phyloP scores from a whole-genome alignment of 2,797 vertebrate genomes.

The Rhinophrynus dorsalis region DNA sequence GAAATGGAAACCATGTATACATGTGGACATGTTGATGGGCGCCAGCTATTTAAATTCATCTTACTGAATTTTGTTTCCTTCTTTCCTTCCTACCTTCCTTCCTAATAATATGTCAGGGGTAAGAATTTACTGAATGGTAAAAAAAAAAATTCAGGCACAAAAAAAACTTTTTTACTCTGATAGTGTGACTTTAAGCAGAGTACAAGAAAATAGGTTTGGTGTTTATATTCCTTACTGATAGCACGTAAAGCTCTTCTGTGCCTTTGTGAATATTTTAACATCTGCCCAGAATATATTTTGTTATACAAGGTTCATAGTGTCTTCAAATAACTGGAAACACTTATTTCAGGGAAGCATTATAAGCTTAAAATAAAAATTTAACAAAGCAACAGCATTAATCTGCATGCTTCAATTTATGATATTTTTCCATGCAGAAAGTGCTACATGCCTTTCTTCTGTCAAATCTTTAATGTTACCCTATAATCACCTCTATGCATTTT shows the following conservation, averaged over 20 bases:
- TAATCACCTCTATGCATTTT: constrained; percentile 35
- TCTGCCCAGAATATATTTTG: constrained; percentile 28
- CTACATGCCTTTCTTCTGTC: constrained; percentile 21
- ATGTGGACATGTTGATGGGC: no score
- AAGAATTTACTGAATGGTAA: no score
- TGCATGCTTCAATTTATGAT: constrained; percentile 36
- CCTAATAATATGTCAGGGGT: no score
- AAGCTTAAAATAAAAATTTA: constrained; percentile 32
- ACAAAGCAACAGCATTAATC: constrained; percentile 31
- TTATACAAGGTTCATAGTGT: constrained; percentile 29
- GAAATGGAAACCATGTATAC: no score
- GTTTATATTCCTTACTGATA: constrained; percentile 5
- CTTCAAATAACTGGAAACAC: constrained; percentile 28
- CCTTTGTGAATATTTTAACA: constrained; percentile 20
- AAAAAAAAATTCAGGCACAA: no score
- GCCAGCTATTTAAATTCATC: no score
- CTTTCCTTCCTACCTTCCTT: no score
- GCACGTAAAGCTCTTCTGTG: constrained; percentile 11
- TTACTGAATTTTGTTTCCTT: no score
- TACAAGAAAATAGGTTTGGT: not conserved
- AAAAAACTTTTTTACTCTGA: no score
- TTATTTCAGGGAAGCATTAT: constrained; percentile 37
- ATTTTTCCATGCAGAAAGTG: constrained; percentile 25
- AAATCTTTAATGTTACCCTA: constrained; percentile 30
- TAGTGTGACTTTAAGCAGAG: no score